Base-by-base conservation (phyloP, 1,140 invertebrate genomes). In the Potamilus streckersoni region DNA sequence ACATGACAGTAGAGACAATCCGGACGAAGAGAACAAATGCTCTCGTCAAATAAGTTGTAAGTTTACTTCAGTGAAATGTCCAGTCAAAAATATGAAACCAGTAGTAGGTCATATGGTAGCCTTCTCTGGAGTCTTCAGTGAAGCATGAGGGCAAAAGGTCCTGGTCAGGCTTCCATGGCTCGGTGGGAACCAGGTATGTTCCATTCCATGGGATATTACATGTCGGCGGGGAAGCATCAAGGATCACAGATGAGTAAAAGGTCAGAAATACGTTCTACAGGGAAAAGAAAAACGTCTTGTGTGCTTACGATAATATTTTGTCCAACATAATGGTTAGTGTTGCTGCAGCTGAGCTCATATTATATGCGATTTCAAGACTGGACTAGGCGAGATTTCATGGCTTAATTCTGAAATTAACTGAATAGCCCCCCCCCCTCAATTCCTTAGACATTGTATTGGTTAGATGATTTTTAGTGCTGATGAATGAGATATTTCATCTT, bases 21-120 rank as follows among this genome's bases (percentile, higher is more conserved):
- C 38, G 38, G 38, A 38, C 38, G 8, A 38, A 38, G 4, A 2
- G 4, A 8, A 38, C 38, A 38, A 38, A 38, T 6, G 38, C 38
- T 38, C 38, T 8, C 38, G 0, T 38, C 38, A 38, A 38, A 38
- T 38, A 8, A 38, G 8, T 38, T 38, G 38, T 38, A 38, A 38
- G 38, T 38, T 8, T 38, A 38, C 38, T 55, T 73, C 68, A 70
- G 27, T 63, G 65, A 69, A 82, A 79, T 6, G 60, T 20, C 85
- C 85, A 86, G n/a, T 85, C 82, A 12, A 86, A 49, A 23, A 85
- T 49, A 71, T 85, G 72, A 67, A 86, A 85, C 85, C 83, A 86
- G 73, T 86, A 85, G 27, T 79, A 83, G 6, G 85, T 86, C 85
- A 86, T 82, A 69, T 86, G 85, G 65, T 85, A 86, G 5, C 85